Percentiles rank a stretch among this genome's conserved stretches.
phyloP scores from a whole-genome alignment of 2,797 vertebrate species.

The Distichodus sexfasciatus region DNA sequence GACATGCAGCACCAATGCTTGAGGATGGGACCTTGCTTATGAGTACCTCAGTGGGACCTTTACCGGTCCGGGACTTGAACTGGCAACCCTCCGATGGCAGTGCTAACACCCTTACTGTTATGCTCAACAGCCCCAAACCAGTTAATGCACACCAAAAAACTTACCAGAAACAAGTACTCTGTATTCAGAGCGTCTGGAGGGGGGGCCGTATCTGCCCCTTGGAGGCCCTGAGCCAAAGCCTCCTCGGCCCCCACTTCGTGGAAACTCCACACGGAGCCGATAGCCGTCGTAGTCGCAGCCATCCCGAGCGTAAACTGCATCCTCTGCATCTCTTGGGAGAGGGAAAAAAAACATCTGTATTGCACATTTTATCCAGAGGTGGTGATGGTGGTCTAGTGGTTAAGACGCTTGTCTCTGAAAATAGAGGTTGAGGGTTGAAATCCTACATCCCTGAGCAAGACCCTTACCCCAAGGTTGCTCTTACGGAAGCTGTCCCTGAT shows the following conservation, averaged over 20 bases:
- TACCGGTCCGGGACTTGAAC: too few species aligned
- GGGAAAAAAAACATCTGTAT: not conserved
- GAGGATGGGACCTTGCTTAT: too few species aligned
- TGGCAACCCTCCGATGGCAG: too few species aligned
- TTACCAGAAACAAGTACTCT: conserved; percentile 91
- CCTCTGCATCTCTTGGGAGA: conserved; percentile 82
- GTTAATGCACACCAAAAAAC: not conserved
- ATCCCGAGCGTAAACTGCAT: conserved; percentile 83
- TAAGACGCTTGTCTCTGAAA: too few species aligned
- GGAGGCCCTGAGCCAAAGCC: conserved; percentile 71
- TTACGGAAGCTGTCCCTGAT: too few species aligned
- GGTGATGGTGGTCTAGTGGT: too few species aligned
- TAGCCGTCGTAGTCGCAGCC: conserved; percentile 87
- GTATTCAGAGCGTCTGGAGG: conserved; percentile 88
- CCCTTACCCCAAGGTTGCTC: too few species aligned
- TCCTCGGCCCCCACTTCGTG: conserved; percentile 77
- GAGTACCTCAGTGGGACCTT: too few species aligned
- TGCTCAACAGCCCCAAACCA: conserved; percentile 60
- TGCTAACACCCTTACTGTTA: not conserved
- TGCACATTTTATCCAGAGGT: too few species aligned
- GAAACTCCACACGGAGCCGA: conserved; percentile 91
- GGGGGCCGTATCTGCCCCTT: conserved; percentile 85
- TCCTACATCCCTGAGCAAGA: too few species aligned
- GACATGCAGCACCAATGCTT: too few species aligned
- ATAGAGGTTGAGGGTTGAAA: too few species aligned